These are phyloP conservation scores for Hirtodrosophila histrioides DNA, from an alignment of 2,888 invertebrate species.

Conservation along the genomic window DNA sequence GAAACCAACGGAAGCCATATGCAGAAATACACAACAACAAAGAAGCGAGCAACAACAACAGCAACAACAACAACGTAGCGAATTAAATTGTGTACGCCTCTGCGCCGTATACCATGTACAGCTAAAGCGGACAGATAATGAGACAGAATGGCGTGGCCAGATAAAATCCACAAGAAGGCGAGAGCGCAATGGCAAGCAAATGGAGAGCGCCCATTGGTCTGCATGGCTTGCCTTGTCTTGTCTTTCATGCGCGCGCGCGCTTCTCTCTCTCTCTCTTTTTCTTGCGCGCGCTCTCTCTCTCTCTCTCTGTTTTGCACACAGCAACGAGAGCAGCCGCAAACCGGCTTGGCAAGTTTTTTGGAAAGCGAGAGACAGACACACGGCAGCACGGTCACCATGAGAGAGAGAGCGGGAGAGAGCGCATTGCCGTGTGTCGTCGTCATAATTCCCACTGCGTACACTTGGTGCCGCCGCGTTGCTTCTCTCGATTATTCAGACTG, in stretches of 20 bases:
- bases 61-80: constrained; percentile 42
- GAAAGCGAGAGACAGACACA: constrained; percentile 39
- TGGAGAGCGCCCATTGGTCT: constrained; percentile 36
- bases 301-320: constrained; percentile 12
- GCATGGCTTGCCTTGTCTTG: not conserved
- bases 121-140: constrained; percentile 50
- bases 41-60: constrained; percentile 7
- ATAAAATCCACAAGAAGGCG: constrained; percentile 77
- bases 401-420: constrained; percentile 24
- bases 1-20: constrained; percentile 78
- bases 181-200: constrained; percentile 54
- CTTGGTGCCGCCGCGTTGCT: constrained; percentile 74
- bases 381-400: not conserved
- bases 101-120: constrained; percentile 27
- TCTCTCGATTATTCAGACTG: constrained; percentile 83
- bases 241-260: constrained; percentile 1
- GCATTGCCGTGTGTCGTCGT: constrained; percentile 23
- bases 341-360: constrained; percentile 63
- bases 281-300: constrained; percentile 19
- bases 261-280: constrained; percentile 16
- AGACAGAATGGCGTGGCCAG: constrained; percentile 64
- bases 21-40: constrained; percentile 58
- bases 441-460: constrained; percentile 71
- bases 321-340: constrained; percentile 29
- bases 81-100: constrained; percentile 71